Evolutionary conservation across 1,140 invertebrate genomes (phyloP), one percentile per base, ranked within the genome.

Genomic region (Gryllus bimaculatus): DNA sequence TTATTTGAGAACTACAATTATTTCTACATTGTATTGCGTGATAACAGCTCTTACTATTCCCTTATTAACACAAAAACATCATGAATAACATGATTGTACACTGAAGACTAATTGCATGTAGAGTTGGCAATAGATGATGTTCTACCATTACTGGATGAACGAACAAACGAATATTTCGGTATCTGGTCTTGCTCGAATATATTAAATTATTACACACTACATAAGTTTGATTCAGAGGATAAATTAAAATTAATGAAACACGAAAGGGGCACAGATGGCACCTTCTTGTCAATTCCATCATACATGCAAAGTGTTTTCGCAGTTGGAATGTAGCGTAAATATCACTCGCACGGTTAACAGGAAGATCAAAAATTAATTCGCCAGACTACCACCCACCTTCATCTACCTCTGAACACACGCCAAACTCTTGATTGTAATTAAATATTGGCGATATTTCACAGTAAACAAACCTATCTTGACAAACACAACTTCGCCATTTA

Each of bases 381-480:
- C 78, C 73, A 76, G 75, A n/a, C 26, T 15, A 77, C 75, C 82
- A 86, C 85, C 82, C 83, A 88, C 87, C 86, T 87, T 87, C 87
- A 88, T 88, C 86, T 87, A 88, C 87, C 84, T 86, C 85, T 86
- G 82, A 83, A 84, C 82, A 75, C 84, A 84, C 84, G 85, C 83
- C 81, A 84, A 80, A 85, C 83, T 47, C 12, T 54, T 79, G 75
- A 79, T 79, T 49, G 76, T 76, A 74, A 74, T 77, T 54, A 79
- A 79, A 79, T 76, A 66, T 79, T 54, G 47, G 75, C 49, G 54
- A 85, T 85, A 85, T 85, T 85, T 84, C 84, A 84, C 84, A 84
- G 87, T 87, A 87, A 87, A 87, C 86, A 87, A 87, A 87, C 86
- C 86, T 85, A 86, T 83, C 84, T 85, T 85, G 85, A 86, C 85